These are phyloP conservation scores for Eueides isabella DNA, from an alignment of 1,140 invertebrate species.

Conservation along the genomic window DNA sequence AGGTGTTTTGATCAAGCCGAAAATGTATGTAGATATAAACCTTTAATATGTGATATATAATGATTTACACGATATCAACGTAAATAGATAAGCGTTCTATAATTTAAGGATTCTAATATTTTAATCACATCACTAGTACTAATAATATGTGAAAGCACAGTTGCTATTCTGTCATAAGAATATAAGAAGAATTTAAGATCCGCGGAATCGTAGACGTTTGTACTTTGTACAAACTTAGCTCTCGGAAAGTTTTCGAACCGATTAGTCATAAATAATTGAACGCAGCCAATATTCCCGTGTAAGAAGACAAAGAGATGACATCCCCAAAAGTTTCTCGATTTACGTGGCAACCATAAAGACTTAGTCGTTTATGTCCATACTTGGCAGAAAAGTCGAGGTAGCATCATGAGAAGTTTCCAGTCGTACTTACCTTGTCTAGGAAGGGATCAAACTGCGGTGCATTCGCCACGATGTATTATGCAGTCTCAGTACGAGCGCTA, in stretches of 20 bases:
- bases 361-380: conserved; percentile 70
- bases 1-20: too few relatives aligned
- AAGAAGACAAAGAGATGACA: conserved; percentile 76
- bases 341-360: conserved; percentile 73
- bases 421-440: conserved; percentile 79
- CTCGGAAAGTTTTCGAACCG: conserved; percentile 60
- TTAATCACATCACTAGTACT: neutral
- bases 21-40: too few relatives aligned
- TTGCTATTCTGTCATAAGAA: conserved; percentile 16
- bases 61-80: too few relatives aligned
- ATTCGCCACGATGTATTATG: conserved; percentile 80
- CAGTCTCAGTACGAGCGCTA: conserved; percentile 61
- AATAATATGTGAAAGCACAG: neutral
- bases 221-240: conserved; percentile 58
- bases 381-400: conserved; percentile 74
- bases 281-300: conserved; percentile 67
- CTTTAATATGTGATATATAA: too few relatives aligned
- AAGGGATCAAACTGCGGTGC: conserved; percentile 79
- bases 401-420: conserved; percentile 77
- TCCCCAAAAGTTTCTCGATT: conserved; percentile 78
- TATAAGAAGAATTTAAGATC: conserved; percentile 33
- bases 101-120: neutral
- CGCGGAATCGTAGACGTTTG: conserved; percentile 38
- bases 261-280: conserved; percentile 79
- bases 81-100: too few relatives aligned